phyloP scores from a whole-genome alignment of 1,140 invertebrate species.

The Alviniconcha marisindica region DNA sequence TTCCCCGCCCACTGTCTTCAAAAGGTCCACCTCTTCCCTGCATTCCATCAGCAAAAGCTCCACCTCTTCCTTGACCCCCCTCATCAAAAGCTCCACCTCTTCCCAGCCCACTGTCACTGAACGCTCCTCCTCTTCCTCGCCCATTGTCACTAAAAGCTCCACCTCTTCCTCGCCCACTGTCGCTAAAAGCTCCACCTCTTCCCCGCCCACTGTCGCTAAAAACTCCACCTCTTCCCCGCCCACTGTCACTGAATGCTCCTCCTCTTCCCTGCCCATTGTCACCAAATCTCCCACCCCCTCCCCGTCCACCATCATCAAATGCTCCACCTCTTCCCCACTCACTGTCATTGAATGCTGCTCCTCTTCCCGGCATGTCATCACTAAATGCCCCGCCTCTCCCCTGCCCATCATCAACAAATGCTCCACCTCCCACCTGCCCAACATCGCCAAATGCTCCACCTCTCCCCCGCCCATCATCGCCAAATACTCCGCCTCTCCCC shows the following conservation, averaged over 20 bases:
- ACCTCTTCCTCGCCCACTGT: background rate
- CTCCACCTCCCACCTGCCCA: no score
- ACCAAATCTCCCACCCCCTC: constrained; percentile 26
- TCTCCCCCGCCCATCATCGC: background rate
- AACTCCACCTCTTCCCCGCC: no score
- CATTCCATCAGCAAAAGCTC: no score
- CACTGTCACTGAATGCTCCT: background rate
- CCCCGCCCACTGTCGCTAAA: constrained; percentile 16
- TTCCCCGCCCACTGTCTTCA: no score
- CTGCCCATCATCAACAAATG: background rate
- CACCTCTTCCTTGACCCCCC: no score
- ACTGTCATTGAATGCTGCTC: no score
- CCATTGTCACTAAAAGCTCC: no score
- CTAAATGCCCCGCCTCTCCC: constrained; percentile 14
- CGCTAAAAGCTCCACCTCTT: constrained; percentile 24
- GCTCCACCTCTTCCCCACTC: no score
- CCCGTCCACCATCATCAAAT: constrained; percentile 20
- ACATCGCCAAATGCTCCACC: no score
- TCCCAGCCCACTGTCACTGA: constrained; percentile 12
- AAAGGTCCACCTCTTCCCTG: no score
- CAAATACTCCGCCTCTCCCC: constrained; percentile 15
- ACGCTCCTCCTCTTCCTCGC: no score
- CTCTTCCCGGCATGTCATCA: no score
- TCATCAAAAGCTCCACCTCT: background rate
- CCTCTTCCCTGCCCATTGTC: constrained; percentile 11